phyloP scores from a whole-genome alignment of 2,888 invertebrate genomes.

The Drosophila kokeensis region DNA sequence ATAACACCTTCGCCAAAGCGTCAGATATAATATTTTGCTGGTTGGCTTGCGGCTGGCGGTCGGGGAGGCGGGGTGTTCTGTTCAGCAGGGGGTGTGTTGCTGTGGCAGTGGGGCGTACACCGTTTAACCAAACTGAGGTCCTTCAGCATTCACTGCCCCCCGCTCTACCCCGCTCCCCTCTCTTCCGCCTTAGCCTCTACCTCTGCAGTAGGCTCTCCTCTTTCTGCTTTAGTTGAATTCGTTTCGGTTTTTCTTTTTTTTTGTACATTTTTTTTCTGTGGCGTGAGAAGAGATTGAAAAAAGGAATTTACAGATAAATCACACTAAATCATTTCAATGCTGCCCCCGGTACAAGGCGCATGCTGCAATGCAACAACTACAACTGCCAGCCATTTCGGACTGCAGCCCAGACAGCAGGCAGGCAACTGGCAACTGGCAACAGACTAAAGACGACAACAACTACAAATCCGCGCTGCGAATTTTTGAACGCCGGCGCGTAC shows the following conservation, averaged over 20 bases:
- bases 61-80: background rate
- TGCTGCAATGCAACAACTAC: slow-evolving; percentile 73
- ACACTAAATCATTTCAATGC: slow-evolving; percentile 83
- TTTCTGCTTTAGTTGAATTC: slow-evolving; percentile 9
- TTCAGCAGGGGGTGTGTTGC: slow-evolving; percentile 10
- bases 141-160: slow-evolving; percentile 35
- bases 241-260: slow-evolving; percentile 23
- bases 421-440: slow-evolving; percentile 15
- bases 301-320: slow-evolving; percentile 83
- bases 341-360: slow-evolving; percentile 61
- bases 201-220: background rate
- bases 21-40: slow-evolving; percentile 15
- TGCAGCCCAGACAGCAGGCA: slow-evolving; percentile 13
- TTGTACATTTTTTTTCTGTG: slow-evolving; percentile 42
- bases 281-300: slow-evolving; percentile 83
- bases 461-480: slow-evolving; percentile 41
- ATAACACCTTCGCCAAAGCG: slow-evolving; percentile 67
- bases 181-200: background rate
- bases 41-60: background rate
- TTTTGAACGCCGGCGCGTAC: slow-evolving; percentile 81
- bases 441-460: slow-evolving; percentile 12
- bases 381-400: slow-evolving; percentile 24
- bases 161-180: background rate
- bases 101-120: slow-evolving; percentile 51
- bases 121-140: slow-evolving; percentile 59